phyloP scores from a whole-genome alignment of 2,888 invertebrate genomes.

The Agriopis aurantiaria region DNA sequence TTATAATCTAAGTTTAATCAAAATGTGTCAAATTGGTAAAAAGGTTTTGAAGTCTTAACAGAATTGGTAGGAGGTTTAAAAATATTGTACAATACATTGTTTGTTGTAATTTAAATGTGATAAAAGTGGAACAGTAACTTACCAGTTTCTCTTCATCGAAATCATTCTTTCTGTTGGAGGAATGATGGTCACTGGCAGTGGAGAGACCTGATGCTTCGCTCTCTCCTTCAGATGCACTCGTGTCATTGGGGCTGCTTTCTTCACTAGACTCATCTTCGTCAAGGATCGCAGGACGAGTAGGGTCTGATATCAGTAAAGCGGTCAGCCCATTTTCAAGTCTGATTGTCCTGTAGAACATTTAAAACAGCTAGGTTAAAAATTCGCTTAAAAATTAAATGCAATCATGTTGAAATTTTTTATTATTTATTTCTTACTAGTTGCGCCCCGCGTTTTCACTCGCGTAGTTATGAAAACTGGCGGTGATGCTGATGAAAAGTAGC shows the following conservation, averaged over 20 bases:
- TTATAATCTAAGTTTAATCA: too few species aligned
- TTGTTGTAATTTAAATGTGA: neutral
- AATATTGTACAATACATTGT: too few species aligned
- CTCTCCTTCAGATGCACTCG: constrained; percentile 71
- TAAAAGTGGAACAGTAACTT: constrained; percentile 46
- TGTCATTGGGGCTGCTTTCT: constrained; percentile 56
- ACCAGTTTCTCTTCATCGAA: constrained; percentile 82
- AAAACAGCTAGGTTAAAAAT: neutral
- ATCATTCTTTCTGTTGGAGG: constrained; percentile 62
- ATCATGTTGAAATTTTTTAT: neutral
- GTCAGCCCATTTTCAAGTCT: constrained; percentile 90
- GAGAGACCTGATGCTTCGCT: constrained; percentile 77
- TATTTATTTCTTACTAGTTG: too few species aligned
- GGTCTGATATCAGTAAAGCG: constrained; percentile 90
- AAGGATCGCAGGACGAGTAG: constrained; percentile 60
- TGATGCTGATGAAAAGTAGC: too few species aligned
- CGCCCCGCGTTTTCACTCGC: too few species aligned
- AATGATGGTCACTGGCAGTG: constrained; percentile 70
- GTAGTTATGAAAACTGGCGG: too few species aligned
- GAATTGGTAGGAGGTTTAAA: too few species aligned
- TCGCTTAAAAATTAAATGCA: neutral
- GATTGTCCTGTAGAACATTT: constrained; percentile 49
- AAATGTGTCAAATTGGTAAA: too few species aligned
- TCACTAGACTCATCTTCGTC: constrained; percentile 67
- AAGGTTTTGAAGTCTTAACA: too few species aligned